A percentile compares a stretch with the other conserved stretches of the same genome.
Evolutionary conservation across 2,888 invertebrate species (phyloP).

Genomic region (Eurois occulta): DNA sequence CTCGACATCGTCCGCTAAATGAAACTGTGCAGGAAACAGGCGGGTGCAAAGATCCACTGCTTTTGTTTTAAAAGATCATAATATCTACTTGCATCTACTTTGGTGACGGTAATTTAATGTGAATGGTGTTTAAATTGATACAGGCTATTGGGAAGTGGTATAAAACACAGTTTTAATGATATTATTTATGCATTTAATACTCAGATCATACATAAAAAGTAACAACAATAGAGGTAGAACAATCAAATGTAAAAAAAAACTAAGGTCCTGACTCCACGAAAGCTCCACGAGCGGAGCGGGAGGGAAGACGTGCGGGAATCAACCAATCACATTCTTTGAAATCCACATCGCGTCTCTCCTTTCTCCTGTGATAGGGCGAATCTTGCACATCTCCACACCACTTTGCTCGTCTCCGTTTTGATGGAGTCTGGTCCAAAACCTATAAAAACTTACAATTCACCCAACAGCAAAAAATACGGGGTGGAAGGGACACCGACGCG

Average conservation of each 20-base stretch:
- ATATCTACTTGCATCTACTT: not conserved
- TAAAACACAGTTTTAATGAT: not conserved
- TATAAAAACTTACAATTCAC: not conserved
- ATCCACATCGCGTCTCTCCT: not conserved
- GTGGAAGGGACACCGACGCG: too few relatives aligned
- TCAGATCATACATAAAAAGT: conserved; percentile 5
- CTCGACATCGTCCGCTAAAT: too few relatives aligned
- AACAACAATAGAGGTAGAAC: not conserved
- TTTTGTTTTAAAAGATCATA: too few relatives aligned
- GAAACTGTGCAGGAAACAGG: too few relatives aligned
- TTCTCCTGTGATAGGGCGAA: not conserved
- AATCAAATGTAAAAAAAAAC: not conserved
- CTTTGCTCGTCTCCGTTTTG: not conserved
- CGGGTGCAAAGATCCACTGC: too few relatives aligned
- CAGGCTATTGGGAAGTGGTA: not conserved
- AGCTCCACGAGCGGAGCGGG: too few relatives aligned
- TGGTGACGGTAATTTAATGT: not conserved
- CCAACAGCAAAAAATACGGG: too few relatives aligned
- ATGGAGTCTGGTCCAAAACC: not conserved
- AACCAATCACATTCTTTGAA: not conserved
- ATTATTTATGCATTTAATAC: conserved; percentile 7
- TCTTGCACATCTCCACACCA: not conserved
- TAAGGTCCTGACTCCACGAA: not conserved
- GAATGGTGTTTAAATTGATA: not conserved
- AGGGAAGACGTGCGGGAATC: not conserved